A percentile compares a stretch with the other conserved stretches of the same genome.
These are phyloP conservation scores for Linurgus olivaceus DNA, from an alignment of 2,797 vertebrate species.

Conservation along the genomic window DNA sequence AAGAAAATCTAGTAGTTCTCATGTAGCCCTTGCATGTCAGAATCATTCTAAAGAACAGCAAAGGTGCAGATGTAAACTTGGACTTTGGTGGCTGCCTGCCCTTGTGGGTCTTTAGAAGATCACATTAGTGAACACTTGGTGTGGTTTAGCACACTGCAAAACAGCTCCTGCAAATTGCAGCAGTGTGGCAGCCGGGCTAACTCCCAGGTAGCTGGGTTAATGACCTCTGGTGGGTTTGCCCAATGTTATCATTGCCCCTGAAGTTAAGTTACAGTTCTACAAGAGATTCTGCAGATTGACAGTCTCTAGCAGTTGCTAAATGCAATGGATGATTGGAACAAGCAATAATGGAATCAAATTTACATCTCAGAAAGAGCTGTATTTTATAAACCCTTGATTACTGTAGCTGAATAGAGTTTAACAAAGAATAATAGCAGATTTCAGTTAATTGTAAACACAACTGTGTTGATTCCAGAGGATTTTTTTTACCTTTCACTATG, in stretches of 20 bases:
- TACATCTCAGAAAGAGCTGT: not conserved
- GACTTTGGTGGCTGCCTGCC: not conserved
- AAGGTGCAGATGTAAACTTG: not conserved
- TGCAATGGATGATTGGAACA: not conserved
- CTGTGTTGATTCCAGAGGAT: not conserved
- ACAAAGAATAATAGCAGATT: not conserved
- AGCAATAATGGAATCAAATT: not conserved
- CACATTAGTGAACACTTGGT: not conserved
- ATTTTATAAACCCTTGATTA: not conserved
- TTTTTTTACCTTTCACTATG: not conserved
- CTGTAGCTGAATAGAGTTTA: not conserved
- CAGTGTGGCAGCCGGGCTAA: not conserved
- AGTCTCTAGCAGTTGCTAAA: not conserved
- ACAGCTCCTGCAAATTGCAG: not conserved
- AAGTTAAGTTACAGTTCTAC: constrained; percentile 23
- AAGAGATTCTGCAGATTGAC: constrained; percentile 19
- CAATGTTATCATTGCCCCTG: not conserved
- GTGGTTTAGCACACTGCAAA: not conserved
- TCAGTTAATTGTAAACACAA: not conserved
- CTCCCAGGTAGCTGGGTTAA: not conserved
- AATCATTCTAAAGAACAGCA: not conserved
- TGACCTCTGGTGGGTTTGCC: not conserved
- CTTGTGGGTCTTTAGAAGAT: not conserved
- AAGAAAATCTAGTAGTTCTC: not conserved
- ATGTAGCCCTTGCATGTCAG: not conserved